These are phyloP conservation scores for Cyrtorhinus lividipennis DNA, from an alignment of 1,140 invertebrate genomes.

Conservation along the genomic window DNA sequence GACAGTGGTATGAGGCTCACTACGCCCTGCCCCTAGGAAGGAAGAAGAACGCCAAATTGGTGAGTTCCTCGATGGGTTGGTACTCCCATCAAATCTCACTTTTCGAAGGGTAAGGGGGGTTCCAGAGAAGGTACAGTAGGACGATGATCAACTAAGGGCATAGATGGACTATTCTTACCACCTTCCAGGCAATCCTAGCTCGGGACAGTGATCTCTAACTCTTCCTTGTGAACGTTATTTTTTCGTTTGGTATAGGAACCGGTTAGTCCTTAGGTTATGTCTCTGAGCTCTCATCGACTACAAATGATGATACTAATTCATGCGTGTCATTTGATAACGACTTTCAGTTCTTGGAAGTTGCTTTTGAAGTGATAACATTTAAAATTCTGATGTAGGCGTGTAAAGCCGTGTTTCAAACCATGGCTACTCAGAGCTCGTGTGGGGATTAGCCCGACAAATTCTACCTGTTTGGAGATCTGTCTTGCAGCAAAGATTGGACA, in stretches of 20 bases:
- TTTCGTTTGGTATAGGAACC: too few species aligned
- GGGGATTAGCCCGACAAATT: too few species aligned
- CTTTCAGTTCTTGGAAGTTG: neutral
- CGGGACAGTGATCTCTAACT: too few species aligned
- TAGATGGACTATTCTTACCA: neutral
- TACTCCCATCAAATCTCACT: slow-evolving; percentile 9
- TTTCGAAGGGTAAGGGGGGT: neutral
- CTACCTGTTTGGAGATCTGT: too few species aligned
- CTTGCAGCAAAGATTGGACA: too few species aligned
- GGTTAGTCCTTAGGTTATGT: too few species aligned
- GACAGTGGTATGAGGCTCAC: slow-evolving; percentile 97
- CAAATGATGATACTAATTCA: slow-evolving; percentile 20
- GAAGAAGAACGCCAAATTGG: slow-evolving; percentile 91
- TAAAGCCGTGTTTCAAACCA: neutral
- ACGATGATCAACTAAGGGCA: neutral
- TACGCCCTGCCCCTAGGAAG: slow-evolving; percentile 87
- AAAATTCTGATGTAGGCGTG: neutral
- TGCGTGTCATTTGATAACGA: slow-evolving; percentile 33
- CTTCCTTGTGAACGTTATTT: too few species aligned
- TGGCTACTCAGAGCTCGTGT: neutral
- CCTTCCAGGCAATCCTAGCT: too few species aligned
- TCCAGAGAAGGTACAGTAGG: neutral
- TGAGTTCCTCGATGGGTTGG: too few species aligned
- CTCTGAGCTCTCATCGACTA: too few species aligned
- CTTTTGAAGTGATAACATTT: neutral